A percentile compares a stretch with the other conserved stretches of the same genome.
Evolutionary conservation across 2,797 vertebrate species (phyloP).

Genomic region (Muscicapa striata): DNA sequence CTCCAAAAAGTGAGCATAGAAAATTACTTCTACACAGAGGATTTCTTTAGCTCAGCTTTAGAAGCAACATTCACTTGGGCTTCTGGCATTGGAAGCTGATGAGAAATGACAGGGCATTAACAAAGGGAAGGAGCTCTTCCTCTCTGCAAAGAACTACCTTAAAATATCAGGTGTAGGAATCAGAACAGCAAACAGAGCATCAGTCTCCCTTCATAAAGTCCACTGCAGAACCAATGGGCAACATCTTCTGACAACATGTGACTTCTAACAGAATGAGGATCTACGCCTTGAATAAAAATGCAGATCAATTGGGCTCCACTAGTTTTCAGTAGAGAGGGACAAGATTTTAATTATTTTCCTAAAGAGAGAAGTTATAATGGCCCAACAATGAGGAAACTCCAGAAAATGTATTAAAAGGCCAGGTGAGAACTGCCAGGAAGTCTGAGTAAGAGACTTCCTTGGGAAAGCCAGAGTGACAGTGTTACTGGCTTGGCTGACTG

Average conservation of each 20-base stretch:
- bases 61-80: slow-evolving; percentile 32
- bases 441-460: background rate
- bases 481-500: background rate
- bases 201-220: background rate
- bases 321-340: background rate
- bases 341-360: background rate
- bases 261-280: background rate
- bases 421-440: background rate
- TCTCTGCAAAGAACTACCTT: background rate
- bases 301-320: background rate
- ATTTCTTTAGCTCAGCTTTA: slow-evolving; percentile 41
- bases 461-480: background rate
- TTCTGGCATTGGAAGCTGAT: background rate
- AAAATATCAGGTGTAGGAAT: background rate
- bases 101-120: background rate
- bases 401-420: background rate
- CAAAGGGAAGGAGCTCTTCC: background rate
- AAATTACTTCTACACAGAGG: slow-evolving; percentile 56
- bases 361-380: background rate
- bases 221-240: background rate
- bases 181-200: background rate
- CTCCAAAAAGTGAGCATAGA: slow-evolving; percentile 67
- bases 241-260: background rate
- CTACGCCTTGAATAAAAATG: background rate
- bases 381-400: background rate